Conservation (phyloP, 2,888 invertebrate genomes). For the Laothoe populi region DNA sequence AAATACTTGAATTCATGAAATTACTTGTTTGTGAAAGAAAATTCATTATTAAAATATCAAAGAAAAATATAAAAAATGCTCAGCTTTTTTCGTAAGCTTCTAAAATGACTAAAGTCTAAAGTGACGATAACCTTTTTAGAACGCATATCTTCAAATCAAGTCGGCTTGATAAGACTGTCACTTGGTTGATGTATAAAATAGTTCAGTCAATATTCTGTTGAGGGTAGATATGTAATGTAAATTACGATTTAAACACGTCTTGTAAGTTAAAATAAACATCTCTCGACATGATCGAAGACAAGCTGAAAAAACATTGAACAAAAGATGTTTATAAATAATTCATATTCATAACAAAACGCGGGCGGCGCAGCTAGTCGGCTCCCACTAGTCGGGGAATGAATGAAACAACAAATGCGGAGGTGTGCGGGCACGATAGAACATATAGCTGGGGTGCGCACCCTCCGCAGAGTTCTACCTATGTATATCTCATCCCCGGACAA, state of each 20-base stretch:
- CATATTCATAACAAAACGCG: slow-evolving; percentile 54
- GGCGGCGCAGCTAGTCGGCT: slow-evolving; percentile 34
- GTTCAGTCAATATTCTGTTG: not conserved
- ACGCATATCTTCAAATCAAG: not conserved
- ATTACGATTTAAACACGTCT: slow-evolving; percentile 9
- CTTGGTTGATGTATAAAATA: not conserved
- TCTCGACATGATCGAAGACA: slow-evolving; percentile 22
- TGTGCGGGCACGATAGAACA: slow-evolving; percentile 56
- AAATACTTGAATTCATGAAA: too few relatives aligned
- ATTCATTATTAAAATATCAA: too few relatives aligned
- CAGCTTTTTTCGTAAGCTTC: too few relatives aligned
- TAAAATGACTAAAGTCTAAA: too few relatives aligned
- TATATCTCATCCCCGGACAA: slow-evolving; percentile 60
- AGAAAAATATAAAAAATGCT: too few relatives aligned
- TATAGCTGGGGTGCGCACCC: slow-evolving; percentile 63
- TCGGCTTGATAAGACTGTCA: not conserved
- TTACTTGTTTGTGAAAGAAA: too few relatives aligned
- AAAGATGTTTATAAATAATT: slow-evolving; percentile 58
- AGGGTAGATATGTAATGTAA: not conserved
- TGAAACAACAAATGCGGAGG: slow-evolving; percentile 59
- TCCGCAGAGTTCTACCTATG: slow-evolving; percentile 45
- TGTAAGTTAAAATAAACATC: slow-evolving; percentile 13
- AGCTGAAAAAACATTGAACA: slow-evolving; percentile 31
- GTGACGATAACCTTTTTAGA: not conserved
- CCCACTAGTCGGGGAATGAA: slow-evolving; percentile 58